phyloP scores from a whole-genome alignment of 2,888 invertebrate species.

The Coleophora deauratella region DNA sequence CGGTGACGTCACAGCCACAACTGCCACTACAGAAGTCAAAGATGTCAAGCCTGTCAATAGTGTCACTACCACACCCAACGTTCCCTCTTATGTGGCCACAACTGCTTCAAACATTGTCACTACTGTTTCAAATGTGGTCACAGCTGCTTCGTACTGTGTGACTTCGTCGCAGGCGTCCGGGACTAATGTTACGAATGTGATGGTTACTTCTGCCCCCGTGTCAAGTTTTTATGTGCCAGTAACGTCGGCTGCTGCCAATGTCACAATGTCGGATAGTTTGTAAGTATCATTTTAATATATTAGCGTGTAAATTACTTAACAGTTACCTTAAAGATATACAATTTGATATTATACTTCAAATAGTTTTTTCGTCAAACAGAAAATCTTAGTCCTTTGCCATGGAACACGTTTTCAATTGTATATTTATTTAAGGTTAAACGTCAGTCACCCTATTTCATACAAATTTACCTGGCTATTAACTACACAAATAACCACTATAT shows the following conservation, averaged over 20 bases:
- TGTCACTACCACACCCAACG: constrained; percentile 13
- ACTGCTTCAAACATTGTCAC: not conserved
- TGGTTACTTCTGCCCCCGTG: too few species aligned
- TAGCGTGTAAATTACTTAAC: not conserved
- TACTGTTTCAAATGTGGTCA: constrained; percentile 1
- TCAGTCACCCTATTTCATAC: too few species aligned
- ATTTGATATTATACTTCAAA: too few species aligned
- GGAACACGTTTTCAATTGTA: too few species aligned
- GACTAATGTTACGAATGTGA: too few species aligned
- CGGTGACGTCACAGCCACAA: constrained; percentile 55
- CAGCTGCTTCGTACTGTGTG: not conserved
- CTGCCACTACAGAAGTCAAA: constrained; percentile 23
- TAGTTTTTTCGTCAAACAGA: too few species aligned
- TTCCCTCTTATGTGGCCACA: not conserved
- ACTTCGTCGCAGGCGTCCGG: not conserved
- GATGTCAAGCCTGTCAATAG: constrained; percentile 11
- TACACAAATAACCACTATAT: too few species aligned
- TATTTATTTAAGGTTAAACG: too few species aligned
- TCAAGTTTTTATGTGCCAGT: not conserved
- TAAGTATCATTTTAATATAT: not conserved
- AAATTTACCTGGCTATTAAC: too few species aligned
- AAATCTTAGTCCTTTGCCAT: too few species aligned
- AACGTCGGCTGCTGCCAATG: constrained; percentile 8
- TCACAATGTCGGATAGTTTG: constrained; percentile 3
- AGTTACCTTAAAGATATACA: too few species aligned